phyloP scores from a whole-genome alignment of 2,113 vertebrate species.

The Numida meleagris region DNA sequence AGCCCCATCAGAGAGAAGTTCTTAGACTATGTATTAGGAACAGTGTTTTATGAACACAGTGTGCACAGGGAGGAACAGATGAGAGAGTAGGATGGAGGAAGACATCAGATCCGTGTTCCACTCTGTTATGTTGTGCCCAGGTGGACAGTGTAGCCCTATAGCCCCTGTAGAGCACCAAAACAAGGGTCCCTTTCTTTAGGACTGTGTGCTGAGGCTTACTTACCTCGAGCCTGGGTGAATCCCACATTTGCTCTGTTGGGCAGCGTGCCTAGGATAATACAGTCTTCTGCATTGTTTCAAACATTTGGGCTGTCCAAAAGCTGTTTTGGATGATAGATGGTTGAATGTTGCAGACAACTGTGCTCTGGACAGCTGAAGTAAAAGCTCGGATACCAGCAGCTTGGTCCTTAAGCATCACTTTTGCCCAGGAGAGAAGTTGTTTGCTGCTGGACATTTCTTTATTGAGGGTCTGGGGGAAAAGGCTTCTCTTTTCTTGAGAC shows the following conservation, averaged over 20 bases:
- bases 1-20: background rate
- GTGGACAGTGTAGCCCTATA: background rate
- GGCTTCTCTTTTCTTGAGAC: background rate
- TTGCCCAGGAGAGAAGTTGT: background rate
- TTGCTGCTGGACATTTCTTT: background rate
- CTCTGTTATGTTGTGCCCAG: accelerated
- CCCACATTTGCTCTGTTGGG: background rate
- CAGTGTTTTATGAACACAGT: background rate
- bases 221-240: accelerated
- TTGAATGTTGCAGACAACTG: background rate
- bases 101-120: background rate
- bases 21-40: background rate
- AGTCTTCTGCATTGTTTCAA: background rate
- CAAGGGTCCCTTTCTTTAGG: background rate
- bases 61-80: background rate
- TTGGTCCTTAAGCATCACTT: background rate
- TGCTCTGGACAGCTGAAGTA: background rate
- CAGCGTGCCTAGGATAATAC: background rate
- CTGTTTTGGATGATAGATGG: background rate
- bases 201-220: accelerated
- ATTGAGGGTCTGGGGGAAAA: background rate
- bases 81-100: background rate
- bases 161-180: background rate
- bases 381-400: background rate
- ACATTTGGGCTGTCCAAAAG: accelerated